Conservation (phyloP, 2,797 vertebrate genomes). For the Sparidentex hasta region DNA sequence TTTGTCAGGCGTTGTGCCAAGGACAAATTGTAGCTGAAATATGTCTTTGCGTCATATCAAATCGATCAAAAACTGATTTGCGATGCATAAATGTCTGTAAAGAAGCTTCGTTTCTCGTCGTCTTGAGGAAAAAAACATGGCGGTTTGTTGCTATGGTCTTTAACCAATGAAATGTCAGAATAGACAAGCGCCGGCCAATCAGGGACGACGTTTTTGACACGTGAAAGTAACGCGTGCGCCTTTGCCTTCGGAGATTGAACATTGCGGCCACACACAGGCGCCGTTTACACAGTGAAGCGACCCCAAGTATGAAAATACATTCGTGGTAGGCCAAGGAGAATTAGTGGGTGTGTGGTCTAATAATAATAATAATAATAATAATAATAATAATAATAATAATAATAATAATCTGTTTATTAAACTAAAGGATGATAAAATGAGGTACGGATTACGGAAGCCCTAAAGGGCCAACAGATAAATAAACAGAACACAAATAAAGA, state of each 20-base stretch:
- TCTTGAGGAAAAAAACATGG: slow-evolving; percentile 82
- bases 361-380: too few species aligned
- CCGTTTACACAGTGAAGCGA: neutral
- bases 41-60: neutral
- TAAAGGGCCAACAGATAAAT: neutral
- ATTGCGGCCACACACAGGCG: neutral
- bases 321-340: neutral
- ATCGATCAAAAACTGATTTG: neutral
- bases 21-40: neutral
- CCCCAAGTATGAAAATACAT: too few species aligned
- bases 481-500: neutral
- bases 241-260: neutral
- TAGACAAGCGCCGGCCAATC: slow-evolving; percentile 79
- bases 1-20: slow-evolving; percentile 5
- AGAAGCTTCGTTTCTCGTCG: slow-evolving; percentile 66
- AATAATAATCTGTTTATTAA: too few species aligned
- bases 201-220: slow-evolving; percentile 83
- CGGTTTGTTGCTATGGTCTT: slow-evolving; percentile 81
- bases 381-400: too few species aligned
- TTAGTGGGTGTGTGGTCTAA: neutral
- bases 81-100: slow-evolving; percentile 54
- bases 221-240: slow-evolving; percentile 70
- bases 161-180: slow-evolving; percentile 80
- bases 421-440: too few species aligned
- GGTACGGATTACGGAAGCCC: too few species aligned